A percentile compares a stretch with the other conserved stretches of the same genome.
These are phyloP conservation scores for Prunella himalayana DNA, from an alignment of 2,113 vertebrate genomes.

Conservation along the genomic window DNA sequence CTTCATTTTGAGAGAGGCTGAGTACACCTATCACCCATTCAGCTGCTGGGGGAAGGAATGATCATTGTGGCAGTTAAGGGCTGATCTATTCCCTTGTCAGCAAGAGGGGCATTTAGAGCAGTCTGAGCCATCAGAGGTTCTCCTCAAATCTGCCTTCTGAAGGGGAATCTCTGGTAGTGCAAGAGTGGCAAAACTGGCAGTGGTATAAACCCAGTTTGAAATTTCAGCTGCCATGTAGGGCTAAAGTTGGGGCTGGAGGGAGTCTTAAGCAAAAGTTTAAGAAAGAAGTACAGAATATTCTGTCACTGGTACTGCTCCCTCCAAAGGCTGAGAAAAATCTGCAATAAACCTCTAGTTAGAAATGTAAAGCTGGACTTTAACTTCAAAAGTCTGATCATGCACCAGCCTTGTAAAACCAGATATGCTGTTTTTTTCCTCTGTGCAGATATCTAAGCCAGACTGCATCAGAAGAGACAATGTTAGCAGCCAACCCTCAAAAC, in stretches of 20 bases:
- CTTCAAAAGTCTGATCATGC: not conserved
- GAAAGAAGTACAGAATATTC: not conserved
- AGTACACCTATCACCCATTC: not conserved
- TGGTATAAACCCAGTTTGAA: not conserved
- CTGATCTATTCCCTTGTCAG: not conserved
- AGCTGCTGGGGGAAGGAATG: not conserved
- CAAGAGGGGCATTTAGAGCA: not conserved
- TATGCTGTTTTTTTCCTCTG: not conserved
- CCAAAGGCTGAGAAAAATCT: not conserved
- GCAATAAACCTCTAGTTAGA: not conserved
- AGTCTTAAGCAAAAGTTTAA: not conserved
- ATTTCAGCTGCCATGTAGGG: not conserved
- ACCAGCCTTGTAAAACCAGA: not conserved
- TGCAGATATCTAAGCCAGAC: constrained; percentile 80
- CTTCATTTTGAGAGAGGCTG: not conserved
- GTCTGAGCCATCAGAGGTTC: not conserved
- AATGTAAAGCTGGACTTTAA: not conserved
- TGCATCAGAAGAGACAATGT: constrained; percentile 53
- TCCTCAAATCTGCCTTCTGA: not conserved
- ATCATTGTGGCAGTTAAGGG: not conserved
- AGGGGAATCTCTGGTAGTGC: not conserved
- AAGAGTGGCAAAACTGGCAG: not conserved
- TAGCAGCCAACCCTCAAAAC: constrained; percentile 74
- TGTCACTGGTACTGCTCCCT: not conserved
- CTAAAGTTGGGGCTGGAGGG: not conserved